Conservation (phyloP, 2,888 invertebrate genomes). For the Drosophila helvetica region DNA sequence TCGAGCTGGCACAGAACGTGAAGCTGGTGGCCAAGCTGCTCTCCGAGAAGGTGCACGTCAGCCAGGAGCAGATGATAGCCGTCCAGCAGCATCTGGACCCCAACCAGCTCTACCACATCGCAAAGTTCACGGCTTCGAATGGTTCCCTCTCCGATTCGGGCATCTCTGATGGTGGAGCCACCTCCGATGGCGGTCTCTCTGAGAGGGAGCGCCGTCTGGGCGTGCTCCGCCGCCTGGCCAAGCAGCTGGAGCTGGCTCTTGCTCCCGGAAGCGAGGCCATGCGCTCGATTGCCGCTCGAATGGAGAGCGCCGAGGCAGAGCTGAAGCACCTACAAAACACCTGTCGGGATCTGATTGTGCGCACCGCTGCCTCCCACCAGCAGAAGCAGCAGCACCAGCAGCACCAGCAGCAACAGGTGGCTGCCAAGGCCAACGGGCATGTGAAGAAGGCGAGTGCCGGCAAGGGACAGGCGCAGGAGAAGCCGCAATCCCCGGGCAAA, state of each 20-base stretch:
- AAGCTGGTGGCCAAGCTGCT: slow-evolving; percentile 84
- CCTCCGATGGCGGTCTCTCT: slow-evolving; percentile 87
- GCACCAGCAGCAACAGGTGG: slow-evolving; percentile 37
- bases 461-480: slow-evolving; percentile 36
- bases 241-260: slow-evolving; percentile 87
- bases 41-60: slow-evolving; percentile 83
- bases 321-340: slow-evolving; percentile 88
- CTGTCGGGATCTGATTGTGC: slow-evolving; percentile 86
- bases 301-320: slow-evolving; percentile 88
- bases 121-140: slow-evolving; percentile 83
- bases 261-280: slow-evolving; percentile 88
- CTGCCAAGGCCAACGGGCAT: slow-evolving; percentile 48
- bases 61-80: slow-evolving; percentile 82
- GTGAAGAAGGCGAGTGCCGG: slow-evolving; percentile 44
- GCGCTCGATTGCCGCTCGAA: slow-evolving; percentile 86
- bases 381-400: slow-evolving; percentile 75
- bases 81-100: slow-evolving; percentile 82
- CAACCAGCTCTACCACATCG: slow-evolving; percentile 82
- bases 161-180: slow-evolving; percentile 90
- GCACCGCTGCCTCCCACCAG: slow-evolving; percentile 83
- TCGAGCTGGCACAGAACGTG: slow-evolving; percentile 83
- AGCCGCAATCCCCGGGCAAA: slow-evolving; percentile 62
- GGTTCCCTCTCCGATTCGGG: slow-evolving; percentile 90
- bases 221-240: slow-evolving; percentile 87
- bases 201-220: slow-evolving; percentile 88